phyloP scores from a whole-genome alignment of 2,888 invertebrate species.

The Mythimna vitellina region DNA sequence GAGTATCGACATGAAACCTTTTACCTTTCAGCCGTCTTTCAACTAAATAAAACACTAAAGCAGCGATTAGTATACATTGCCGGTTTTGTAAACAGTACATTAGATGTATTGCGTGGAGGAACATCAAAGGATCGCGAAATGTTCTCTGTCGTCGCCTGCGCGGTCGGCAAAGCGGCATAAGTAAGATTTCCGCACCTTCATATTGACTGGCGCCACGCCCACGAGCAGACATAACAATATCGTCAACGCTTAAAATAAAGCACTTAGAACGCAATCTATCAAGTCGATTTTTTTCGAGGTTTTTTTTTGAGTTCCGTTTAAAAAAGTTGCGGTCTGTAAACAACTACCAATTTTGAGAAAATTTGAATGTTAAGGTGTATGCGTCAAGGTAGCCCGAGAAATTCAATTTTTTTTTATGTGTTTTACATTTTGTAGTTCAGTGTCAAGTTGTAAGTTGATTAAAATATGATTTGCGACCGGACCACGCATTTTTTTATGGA shows the following conservation, averaged over 20 bases:
- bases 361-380: too few relatives aligned
- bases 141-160: conserved; percentile 68
- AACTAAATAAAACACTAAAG: conserved; percentile 66
- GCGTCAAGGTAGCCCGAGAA: too few relatives aligned
- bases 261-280: conserved; percentile 84
- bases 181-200: conserved; percentile 76
- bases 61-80: conserved; percentile 68
- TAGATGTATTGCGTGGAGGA: conserved; percentile 62
- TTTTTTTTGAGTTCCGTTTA: conserved; percentile 51
- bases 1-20: conserved; percentile 57
- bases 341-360: not conserved
- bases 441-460: too few relatives aligned
- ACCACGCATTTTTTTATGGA: too few relatives aligned
- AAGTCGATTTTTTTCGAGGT: conserved; percentile 57
- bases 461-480: too few relatives aligned
- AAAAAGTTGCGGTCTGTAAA: conserved; percentile 7
- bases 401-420: too few relatives aligned
- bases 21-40: conserved; percentile 64
- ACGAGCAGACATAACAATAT: conserved; percentile 80
- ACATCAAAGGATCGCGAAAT: conserved; percentile 71
- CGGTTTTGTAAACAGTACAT: conserved; percentile 64
- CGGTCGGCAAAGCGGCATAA: conserved; percentile 46
- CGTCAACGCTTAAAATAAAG: conserved; percentile 81
- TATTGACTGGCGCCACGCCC: conserved; percentile 76
- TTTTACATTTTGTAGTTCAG: too few relatives aligned